Base-by-base conservation (phyloP, 1,140 invertebrate genomes). In the Meloidogyne exigua region DNA sequence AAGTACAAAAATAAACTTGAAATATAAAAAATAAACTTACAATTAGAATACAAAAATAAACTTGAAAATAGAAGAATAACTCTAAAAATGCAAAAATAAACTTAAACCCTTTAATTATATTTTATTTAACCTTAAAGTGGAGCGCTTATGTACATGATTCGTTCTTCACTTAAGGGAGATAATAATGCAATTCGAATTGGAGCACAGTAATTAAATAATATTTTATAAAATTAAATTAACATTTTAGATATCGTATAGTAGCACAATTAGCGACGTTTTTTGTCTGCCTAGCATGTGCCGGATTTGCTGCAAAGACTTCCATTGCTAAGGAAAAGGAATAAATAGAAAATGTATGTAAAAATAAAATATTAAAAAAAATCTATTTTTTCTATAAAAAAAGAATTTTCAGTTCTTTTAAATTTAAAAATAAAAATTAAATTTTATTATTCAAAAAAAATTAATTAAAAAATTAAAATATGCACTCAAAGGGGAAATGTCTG, bases 231-330 rank as follows among this genome's bases (percentile, higher is more conserved):
- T 49, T 44, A 12, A 12, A 44, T 44, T 44, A 44, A 49, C 7
- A 21, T 57, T 57, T n/a, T n/a, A 57, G 49, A n/a, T 57, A 57
- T 57, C 49, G 49, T 57, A 57, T 57, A 57, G 49, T n/a, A 57
- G 49, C 49, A 21, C 49, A 57, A 57, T 57, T 57, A 57, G 49
- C 18, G n/a, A 57, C 49, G 7, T 57, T 57, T 57, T 3, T n/a
- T 7, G n/a, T n/a, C 21, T 57, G 49, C 21, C n/a, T 57, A n/a
- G n/a, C 7, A n/a, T 18, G 18, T 21, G 49, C 49, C 21, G 18
- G 18, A n/a, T 57, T 7, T n/a, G 18, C 49, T 57, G 49, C 49
- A 9, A 57, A 57, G 5, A 57, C 49, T 21, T 57, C 49, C 0
- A n/a, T 57, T 18, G 49, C 49, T n/a, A 57, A 57, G 21, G 49